A percentile compares a stretch with the other conserved stretches of the same genome.
Conservation (phyloP, 2,113 vertebrate species). For the Ochotona curzoniae region DNA sequence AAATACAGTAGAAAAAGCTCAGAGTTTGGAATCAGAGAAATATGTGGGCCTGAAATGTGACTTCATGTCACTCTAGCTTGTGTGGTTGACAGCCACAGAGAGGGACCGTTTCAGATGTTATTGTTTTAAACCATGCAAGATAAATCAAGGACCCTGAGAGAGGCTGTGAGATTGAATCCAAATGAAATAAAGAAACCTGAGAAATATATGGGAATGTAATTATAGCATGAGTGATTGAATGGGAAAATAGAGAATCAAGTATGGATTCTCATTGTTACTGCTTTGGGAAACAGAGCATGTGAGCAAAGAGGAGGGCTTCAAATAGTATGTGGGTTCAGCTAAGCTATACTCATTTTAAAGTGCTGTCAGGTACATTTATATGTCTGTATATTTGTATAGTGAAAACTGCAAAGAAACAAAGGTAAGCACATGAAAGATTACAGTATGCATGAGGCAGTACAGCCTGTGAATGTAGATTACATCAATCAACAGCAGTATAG, state of each 20-base stretch:
- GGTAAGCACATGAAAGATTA: neutral
- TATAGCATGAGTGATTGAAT: neutral
- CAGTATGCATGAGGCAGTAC: neutral
- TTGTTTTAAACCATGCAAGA: neutral
- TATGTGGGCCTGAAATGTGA: neutral
- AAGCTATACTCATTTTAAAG: neutral
- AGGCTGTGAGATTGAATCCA: neutral
- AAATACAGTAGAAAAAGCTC: neutral
- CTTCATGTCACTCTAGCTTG: neutral
- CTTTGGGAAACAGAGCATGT: neutral
- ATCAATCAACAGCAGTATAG: neutral
- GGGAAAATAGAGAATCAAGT: neutral
- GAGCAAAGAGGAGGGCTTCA: neutral
- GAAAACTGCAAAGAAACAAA: neutral
- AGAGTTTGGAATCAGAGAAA: constrained; percentile 27
- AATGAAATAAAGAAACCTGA: neutral
- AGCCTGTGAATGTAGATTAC: neutral
- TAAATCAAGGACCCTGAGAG: neutral
- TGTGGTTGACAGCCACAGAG: neutral
- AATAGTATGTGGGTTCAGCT: neutral
- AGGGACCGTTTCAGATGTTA: neutral
- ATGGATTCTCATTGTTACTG: neutral
- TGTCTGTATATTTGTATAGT: neutral
- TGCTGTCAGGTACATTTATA: neutral
- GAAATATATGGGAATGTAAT: neutral